phyloP scores from a whole-genome alignment of 2,113 vertebrate species.

The Herpailurus yagouaroundi region DNA sequence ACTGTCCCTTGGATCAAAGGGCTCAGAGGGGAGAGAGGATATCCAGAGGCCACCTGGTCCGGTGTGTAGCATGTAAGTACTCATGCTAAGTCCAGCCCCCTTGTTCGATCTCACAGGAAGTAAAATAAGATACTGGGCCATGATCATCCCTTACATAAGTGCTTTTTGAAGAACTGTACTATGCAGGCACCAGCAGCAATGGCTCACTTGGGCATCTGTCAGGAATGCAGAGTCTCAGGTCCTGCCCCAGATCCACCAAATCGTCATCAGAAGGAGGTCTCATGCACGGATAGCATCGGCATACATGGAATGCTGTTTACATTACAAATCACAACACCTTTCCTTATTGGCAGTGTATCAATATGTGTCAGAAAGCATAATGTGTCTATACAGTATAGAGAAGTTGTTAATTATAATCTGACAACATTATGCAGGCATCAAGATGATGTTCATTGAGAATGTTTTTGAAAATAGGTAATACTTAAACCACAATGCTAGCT shows the following conservation, averaged over 20 bases:
- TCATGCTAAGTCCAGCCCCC: not conserved
- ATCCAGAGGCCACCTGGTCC: not conserved
- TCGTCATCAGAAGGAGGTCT: not conserved
- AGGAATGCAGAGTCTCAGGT: not conserved
- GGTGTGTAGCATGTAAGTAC: not conserved
- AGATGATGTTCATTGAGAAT: not conserved
- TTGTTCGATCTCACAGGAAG: not conserved
- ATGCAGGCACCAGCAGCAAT: not conserved
- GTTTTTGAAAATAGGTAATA: not conserved
- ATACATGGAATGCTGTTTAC: not conserved
- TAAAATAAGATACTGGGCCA: not conserved
- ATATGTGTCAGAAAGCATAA: not conserved
- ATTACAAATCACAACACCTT: not conserved
- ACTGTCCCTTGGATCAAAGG: not conserved
- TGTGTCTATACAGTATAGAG: not conserved
- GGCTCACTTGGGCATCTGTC: not conserved
- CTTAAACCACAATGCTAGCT: not conserved
- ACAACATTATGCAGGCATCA: not conserved
- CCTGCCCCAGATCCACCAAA: not conserved
- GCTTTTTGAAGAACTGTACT: not conserved
- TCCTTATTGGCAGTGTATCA: not conserved
- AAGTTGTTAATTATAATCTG: not conserved
- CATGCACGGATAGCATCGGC: fast-evolving
- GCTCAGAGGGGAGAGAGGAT: not conserved
- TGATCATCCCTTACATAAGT: not conserved